Base-by-base conservation (phyloP, 2,888 invertebrate species). In the Melanargia galathea region DNA sequence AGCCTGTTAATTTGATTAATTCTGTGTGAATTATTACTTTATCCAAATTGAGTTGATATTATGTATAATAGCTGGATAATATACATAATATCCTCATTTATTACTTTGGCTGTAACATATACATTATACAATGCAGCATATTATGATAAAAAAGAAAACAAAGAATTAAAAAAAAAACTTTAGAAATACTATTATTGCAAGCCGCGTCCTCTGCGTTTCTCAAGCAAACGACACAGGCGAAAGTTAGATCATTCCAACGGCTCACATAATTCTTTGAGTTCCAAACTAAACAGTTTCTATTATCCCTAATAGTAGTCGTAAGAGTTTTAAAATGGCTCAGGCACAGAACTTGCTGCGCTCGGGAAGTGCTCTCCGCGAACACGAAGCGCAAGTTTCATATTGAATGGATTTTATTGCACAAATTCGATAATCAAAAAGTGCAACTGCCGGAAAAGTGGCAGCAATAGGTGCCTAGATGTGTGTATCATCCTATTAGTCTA, bases 301-400 rank as follows among this genome's bases (percentile, higher is more conserved):
- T 90, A 90, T 90, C 89, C 86, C 82, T 89, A 89, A 90, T 89
- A 86, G 88, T 83, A 79, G 83, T 83, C 82, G 84, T 86, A 81
- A 87, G 86, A 90, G 88, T 90, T 90, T 89, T 88, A 89, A 89
- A 90, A 87, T 82, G 84, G 85, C 84, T 85, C 78, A 73, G 80
- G 86, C 83, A 84, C 84, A 77, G 84, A 90, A 90, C 85, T 90
- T 89, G 86, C 81, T 83, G 84, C 71, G 71, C 62, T 77, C 76
- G 73, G 80, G 78, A 84, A 84, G 85, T 82, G 85, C 86, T 86
- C 79, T 81, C 83, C 82, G 83, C 80, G 83, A 85, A 80, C 75
- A 76, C 78, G 75, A 72, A 75, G 75, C 73, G 72, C 76, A 87
- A 90, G 77, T 91, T 90, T 78, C 80, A 80, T 84, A 85, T 82